phyloP scores from a whole-genome alignment of 2,797 vertebrate genomes.

The Coilia nasus region DNA sequence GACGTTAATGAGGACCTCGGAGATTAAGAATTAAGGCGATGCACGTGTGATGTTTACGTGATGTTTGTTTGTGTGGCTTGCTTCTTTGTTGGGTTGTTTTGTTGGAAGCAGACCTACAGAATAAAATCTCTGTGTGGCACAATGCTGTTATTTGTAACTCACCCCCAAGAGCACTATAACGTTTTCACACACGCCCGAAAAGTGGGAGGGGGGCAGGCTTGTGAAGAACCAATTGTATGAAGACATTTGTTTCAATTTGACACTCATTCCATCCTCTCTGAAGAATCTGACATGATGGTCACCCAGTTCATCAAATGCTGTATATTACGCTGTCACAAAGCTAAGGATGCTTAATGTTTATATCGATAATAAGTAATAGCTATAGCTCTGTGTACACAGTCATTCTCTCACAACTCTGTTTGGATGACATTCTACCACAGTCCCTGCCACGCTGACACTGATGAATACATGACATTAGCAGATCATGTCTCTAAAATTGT shows the following conservation, averaged over 20 bases:
- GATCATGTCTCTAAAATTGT: not conserved
- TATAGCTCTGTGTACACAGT: not conserved
- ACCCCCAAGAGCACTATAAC: no score
- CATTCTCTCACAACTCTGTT: not conserved
- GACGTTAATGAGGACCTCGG: conserved; percentile 52
- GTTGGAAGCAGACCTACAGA: no score
- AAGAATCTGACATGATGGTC: not conserved
- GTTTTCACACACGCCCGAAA: no score
- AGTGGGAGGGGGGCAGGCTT: no score
- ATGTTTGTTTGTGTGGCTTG: not conserved
- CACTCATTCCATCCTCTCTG: not conserved
- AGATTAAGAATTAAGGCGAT: conserved; percentile 46
- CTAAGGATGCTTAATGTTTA: conserved; percentile 27
- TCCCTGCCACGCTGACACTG: not conserved
- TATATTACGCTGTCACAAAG: conserved; percentile 17
- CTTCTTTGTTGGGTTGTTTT: no score
- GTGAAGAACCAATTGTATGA: not conserved
- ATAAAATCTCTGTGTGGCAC: no score
- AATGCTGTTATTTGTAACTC: no score
- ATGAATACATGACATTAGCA: not conserved
- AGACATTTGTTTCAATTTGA: conserved; percentile 18
- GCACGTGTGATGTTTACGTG: not conserved
- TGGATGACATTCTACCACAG: not conserved
- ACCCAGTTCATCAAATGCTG: not conserved
- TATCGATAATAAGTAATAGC: not conserved